phyloP scores from a whole-genome alignment of 2,888 invertebrate species.

The Microplitis deprimator region DNA sequence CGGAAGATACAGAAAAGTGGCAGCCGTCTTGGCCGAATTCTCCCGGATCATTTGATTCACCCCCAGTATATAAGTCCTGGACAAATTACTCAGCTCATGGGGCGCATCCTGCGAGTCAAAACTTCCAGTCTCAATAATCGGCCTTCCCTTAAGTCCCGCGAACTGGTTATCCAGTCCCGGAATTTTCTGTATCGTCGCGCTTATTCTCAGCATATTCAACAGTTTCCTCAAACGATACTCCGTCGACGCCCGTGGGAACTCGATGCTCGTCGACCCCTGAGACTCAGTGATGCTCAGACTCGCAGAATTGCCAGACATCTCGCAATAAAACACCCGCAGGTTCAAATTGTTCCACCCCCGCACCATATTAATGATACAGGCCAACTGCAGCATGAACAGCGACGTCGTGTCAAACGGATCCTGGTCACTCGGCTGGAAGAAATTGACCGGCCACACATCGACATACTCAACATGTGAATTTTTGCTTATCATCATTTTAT shows the following conservation, averaged over 20 bases:
- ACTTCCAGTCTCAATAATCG: slow-evolving; percentile 60
- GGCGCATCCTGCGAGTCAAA: slow-evolving; percentile 60
- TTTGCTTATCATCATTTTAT: slow-evolving; percentile 82
- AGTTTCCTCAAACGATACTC: slow-evolving; percentile 77
- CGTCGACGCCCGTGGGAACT: slow-evolving; percentile 64
- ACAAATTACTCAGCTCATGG: slow-evolving; percentile 67
- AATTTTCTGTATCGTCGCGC: slow-evolving; percentile 84
- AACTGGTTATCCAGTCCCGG: slow-evolving; percentile 77
- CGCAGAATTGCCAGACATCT: slow-evolving; percentile 70
- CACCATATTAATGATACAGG: slow-evolving; percentile 95
- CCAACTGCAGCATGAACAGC: slow-evolving; percentile 95
- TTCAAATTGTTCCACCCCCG: slow-evolving; percentile 88
- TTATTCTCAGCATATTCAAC: slow-evolving; percentile 88
- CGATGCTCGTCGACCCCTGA: slow-evolving; percentile 69
- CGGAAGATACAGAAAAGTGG: slow-evolving; percentile 94
- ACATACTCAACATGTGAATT: slow-evolving; percentile 82
- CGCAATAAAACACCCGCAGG: slow-evolving; percentile 91
- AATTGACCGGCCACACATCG: slow-evolving; percentile 98
- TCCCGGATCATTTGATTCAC: slow-evolving; percentile 87
- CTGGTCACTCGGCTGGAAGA: slow-evolving; percentile 83
- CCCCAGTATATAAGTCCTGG: slow-evolving; percentile 74
- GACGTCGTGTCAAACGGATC: slow-evolving; percentile 92
- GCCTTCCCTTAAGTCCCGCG: slow-evolving; percentile 70
- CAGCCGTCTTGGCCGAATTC: slow-evolving; percentile 84
- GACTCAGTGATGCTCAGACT: slow-evolving; percentile 65